These are phyloP conservation scores for Asarcornis scutulata DNA, from an alignment of 2,113 vertebrate genomes.

Conservation along the genomic window DNA sequence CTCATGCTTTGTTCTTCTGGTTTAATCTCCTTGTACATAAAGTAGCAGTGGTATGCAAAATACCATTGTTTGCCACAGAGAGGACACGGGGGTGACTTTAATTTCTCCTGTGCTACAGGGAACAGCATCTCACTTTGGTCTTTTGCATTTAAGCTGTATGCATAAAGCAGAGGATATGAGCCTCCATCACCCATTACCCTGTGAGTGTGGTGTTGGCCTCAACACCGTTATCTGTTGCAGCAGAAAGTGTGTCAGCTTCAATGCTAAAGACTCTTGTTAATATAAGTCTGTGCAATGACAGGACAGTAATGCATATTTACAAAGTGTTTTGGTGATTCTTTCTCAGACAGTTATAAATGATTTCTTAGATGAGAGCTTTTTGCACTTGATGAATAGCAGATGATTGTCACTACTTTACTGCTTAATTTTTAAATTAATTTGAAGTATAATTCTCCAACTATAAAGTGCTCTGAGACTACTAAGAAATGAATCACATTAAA, in stretches of 20 bases:
- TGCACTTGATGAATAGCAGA: conserved; percentile 41
- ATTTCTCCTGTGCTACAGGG: neutral
- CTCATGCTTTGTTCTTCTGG: neutral
- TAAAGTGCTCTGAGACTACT: conserved; percentile 40
- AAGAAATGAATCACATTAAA: conserved; percentile 62
- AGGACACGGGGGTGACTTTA: neutral
- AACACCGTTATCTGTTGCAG: neutral
- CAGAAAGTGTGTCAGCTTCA: neutral
- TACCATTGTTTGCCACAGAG: neutral
- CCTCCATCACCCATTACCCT: rapidly evolving
- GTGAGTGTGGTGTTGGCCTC: neutral
- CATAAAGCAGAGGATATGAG: neutral
- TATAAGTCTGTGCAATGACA: neutral
- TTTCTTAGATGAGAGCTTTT: conserved; percentile 37
- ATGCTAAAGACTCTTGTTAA: neutral
- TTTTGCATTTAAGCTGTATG: neutral
- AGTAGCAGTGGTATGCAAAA: neutral
- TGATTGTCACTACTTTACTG: conserved; percentile 47
- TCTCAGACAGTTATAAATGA: conserved; percentile 10
- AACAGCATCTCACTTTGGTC: neutral
- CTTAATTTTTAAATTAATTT: conserved; percentile 68
- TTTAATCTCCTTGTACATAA: neutral
- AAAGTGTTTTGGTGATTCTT: conserved; percentile 21
- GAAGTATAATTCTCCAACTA: conserved; percentile 46
- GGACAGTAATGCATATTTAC: neutral